These are phyloP conservation scores for Kryptolebias ocellatus DNA, from an alignment of 2,797 vertebrate species.

Conservation along the genomic window DNA sequence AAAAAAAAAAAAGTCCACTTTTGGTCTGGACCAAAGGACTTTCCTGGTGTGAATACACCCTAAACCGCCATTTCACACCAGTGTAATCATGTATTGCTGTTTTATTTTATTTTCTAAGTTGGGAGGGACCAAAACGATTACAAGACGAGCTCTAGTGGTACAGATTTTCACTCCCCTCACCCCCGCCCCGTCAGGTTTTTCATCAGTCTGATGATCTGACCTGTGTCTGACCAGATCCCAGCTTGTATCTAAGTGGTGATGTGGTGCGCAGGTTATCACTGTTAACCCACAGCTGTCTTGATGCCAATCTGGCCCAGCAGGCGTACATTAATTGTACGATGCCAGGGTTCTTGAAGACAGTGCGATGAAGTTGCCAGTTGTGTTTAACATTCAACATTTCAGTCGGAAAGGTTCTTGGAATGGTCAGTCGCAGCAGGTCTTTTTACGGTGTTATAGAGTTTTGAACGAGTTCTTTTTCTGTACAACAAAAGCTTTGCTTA, in stretches of 20 bases:
- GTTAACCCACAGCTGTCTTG: slow-evolving; percentile 5
- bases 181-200: background rate
- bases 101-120: no score
- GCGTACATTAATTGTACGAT: background rate
- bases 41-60: no score
- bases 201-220: slow-evolving; percentile 1
- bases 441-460: background rate
- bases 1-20: no score
- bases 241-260: background rate
- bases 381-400: background rate
- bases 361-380: background rate
- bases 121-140: no score
- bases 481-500: no score
- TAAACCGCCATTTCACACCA: no score
- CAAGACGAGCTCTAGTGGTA: background rate
- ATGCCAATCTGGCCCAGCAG: slow-evolving; percentile 3
- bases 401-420: background rate
- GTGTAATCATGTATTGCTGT: no score
- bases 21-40: no score
- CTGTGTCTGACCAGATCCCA: background rate
- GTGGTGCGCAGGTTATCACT: slow-evolving; percentile 1
- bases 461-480: background rate
- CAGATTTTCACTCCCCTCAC: background rate
- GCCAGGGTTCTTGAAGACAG: background rate
- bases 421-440: background rate